Evolutionary conservation across 2,797 vertebrate genomes (phyloP).

Genomic region (Lerista edwardsae): DNA sequence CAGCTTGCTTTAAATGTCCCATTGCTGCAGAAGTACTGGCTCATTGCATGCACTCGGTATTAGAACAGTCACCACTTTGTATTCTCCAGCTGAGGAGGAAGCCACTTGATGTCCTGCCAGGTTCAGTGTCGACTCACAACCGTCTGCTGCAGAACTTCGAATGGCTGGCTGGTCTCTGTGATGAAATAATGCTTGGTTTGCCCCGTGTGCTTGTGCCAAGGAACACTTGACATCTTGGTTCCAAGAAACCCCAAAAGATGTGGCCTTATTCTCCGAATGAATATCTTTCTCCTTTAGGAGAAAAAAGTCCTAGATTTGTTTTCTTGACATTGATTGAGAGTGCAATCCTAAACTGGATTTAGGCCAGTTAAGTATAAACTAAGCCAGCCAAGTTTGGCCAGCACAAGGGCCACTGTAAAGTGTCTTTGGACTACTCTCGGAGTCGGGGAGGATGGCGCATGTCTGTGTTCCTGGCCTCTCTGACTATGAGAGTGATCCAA

Average conservation of each 20-base stretch:
- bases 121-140: background rate
- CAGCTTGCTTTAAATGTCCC: background rate
- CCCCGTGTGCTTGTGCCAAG: background rate
- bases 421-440: too few relatives aligned
- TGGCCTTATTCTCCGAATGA: background rate
- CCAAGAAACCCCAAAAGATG: background rate
- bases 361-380: too few relatives aligned
- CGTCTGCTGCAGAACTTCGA: conserved; percentile 1
- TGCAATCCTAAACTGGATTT: too few relatives aligned
- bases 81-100: conserved; percentile 35
- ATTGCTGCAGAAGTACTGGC: background rate
- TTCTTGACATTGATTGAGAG: too few relatives aligned
- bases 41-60: background rate
- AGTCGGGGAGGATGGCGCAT: too few relatives aligned
- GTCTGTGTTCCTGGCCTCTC: too few relatives aligned
- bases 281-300: too few relatives aligned
- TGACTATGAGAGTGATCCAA: too few relatives aligned
- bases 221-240: background rate
- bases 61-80: conserved; percentile 42
- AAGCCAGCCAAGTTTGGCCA: too few relatives aligned
- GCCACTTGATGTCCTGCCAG: background rate
- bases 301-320: background rate
- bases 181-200: background rate
- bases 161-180: background rate
- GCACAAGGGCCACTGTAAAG: too few relatives aligned